Percentiles rank a stretch among this genome's conserved stretches.
Conservation (phyloP, 2,797 vertebrate species). For the Anguilla obscura region DNA sequence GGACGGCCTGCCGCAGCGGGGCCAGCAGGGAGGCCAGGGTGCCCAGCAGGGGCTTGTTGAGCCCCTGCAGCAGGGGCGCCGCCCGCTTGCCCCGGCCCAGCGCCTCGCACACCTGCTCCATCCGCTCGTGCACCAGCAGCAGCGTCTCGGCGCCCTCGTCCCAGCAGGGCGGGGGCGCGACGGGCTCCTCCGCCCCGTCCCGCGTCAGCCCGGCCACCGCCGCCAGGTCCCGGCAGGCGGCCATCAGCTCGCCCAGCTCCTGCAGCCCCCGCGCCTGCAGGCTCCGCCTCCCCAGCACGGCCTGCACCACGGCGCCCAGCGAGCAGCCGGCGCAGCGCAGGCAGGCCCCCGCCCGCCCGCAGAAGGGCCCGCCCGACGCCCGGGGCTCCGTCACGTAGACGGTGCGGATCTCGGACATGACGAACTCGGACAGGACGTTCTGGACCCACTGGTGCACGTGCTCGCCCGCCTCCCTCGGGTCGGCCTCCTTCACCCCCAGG, state of each 20-base stretch:
- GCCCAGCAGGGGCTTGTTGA: constrained; percentile 94
- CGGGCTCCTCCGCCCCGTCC: constrained; percentile 77
- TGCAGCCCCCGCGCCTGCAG: constrained; percentile 95
- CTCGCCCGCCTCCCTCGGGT: constrained; percentile 87
- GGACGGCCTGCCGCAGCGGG: constrained; percentile 88
- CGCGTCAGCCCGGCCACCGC: constrained; percentile 82
- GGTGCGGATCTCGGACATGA: constrained; percentile 97
- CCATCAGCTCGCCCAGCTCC: constrained; percentile 90
- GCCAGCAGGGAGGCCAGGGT: constrained; percentile 91
- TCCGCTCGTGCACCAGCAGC: constrained; percentile 91
- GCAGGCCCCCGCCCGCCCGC: constrained; percentile 85
- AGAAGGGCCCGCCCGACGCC: constrained; percentile 81
- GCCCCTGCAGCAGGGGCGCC: constrained; percentile 89
- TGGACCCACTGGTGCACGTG: constrained; percentile 98
- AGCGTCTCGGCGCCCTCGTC: constrained; percentile 90
- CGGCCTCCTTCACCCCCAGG: constrained; percentile 88
- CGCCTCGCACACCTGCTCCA: constrained; percentile 95
- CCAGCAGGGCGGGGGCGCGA: constrained; percentile 89
- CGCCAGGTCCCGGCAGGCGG: constrained; percentile 87
- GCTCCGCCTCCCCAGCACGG: constrained; percentile 91
- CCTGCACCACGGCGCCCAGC: constrained; percentile 91
- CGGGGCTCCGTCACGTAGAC: constrained; percentile 93
- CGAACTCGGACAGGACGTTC: constrained; percentile 97
- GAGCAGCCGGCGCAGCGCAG: constrained; percentile 92
- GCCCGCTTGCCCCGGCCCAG: constrained; percentile 94